Evolutionary conservation across 2,113 vertebrate species (phyloP).

Genomic region (Cynopterus brachyotis): DNA sequence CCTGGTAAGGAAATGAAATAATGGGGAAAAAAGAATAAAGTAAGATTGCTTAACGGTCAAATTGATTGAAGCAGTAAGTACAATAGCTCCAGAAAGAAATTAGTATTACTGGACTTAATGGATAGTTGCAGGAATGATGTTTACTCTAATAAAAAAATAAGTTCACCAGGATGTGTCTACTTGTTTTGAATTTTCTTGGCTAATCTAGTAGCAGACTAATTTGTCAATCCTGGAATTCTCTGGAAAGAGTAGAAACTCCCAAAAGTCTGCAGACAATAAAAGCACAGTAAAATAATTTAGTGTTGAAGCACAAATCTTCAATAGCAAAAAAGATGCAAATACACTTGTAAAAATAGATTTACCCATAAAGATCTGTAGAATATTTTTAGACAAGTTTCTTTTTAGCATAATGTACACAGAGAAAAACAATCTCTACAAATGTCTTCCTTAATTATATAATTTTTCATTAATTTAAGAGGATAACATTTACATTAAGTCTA

Average conservation of each 20-base stretch:
- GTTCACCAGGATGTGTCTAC: neutral
- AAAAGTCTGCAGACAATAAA: neutral
- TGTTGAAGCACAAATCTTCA: constrained; percentile 2
- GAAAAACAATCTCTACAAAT: constrained; percentile 20
- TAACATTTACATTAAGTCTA: neutral
- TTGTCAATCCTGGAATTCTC: neutral
- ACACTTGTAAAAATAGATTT: neutral
- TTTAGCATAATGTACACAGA: neutral
- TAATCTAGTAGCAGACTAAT: neutral
- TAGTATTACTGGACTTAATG: neutral
- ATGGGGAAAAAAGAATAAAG: neutral
- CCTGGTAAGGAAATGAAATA: neutral
- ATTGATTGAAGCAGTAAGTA: neutral
- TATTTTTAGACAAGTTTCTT: constrained; percentile 20
- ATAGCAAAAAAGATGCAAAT: constrained; percentile 19
- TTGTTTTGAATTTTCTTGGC: constrained; percentile 7
- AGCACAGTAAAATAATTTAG: constrained; percentile 5
- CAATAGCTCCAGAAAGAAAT: neutral
- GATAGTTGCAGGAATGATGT: neutral
- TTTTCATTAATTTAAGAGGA: neutral
- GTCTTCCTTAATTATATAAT: constrained; percentile 13
- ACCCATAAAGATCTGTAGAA: neutral
- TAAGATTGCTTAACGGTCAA: neutral
- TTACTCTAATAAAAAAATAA: neutral
- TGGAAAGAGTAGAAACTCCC: neutral